A percentile compares a stretch with the other conserved stretches of the same genome.
Conservation (phyloP, 2,888 invertebrate species). For the Cancer borealis region DNA sequence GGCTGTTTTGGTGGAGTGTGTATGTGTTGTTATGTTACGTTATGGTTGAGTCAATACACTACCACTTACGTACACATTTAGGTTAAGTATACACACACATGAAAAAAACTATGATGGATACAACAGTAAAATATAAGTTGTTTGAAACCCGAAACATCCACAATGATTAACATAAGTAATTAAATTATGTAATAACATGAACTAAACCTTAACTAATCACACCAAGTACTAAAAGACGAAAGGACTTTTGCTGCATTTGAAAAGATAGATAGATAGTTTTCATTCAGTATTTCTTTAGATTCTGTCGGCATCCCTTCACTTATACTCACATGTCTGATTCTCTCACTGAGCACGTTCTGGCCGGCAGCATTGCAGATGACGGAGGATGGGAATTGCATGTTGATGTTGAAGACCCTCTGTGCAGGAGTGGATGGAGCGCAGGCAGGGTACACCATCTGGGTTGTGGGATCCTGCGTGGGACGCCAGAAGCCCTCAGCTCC, state of each 20-base stretch:
- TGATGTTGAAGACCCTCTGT: constrained; percentile 95
- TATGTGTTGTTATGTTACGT: neutral
- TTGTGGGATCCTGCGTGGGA: constrained; percentile 85
- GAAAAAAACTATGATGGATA: too few relatives aligned
- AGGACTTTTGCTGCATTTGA: neutral
- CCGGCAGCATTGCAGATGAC: constrained; percentile 97
- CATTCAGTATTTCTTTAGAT: neutral
- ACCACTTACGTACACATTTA: too few relatives aligned
- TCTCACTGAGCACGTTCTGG: constrained; percentile 93
- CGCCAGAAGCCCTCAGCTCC: constrained; percentile 99
- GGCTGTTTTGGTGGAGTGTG: neutral
- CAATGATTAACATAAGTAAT: too few relatives aligned
- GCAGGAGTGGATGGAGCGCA: constrained; percentile 90
- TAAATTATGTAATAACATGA: too few relatives aligned
- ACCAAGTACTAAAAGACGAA: too few relatives aligned
- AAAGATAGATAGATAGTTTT: neutral
- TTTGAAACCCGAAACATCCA: too few relatives aligned
- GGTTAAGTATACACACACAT: too few relatives aligned
- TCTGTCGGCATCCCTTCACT: neutral
- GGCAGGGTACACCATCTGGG: constrained; percentile 77
- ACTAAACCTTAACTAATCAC: too few relatives aligned
- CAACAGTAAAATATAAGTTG: too few relatives aligned
- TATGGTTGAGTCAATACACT: too few relatives aligned
- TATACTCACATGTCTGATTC: constrained; percentile 84
- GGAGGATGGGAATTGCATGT: constrained; percentile 97